phyloP scores from a whole-genome alignment of 2,113 vertebrate species.

The Callithrix jacchus region DNA sequence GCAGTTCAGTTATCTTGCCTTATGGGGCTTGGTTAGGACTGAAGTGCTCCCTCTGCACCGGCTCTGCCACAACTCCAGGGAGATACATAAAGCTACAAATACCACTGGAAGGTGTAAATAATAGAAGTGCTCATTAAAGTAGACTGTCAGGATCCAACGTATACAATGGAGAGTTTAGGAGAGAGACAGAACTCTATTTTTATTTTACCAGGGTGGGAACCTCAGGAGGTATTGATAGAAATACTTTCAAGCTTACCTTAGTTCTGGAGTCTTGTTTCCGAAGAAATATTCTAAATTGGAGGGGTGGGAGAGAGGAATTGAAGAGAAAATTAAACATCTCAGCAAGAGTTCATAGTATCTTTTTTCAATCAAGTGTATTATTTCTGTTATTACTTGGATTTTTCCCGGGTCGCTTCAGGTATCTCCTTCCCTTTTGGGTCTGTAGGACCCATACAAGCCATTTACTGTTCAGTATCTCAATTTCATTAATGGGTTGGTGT shows the following conservation, averaged over 20 bases:
- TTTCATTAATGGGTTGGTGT: background rate
- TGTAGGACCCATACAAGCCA: background rate
- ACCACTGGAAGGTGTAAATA: background rate
- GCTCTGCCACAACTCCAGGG: background rate
- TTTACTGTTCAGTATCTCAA: background rate
- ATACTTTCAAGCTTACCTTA: constrained; percentile 70
- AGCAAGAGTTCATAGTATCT: background rate
- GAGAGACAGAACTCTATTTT: background rate
- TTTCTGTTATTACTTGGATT: background rate
- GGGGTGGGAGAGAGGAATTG: background rate
- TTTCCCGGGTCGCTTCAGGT: background rate
- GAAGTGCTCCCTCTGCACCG: background rate
- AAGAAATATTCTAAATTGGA: constrained; percentile 67
- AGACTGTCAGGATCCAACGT: background rate
- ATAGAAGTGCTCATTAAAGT: no score
- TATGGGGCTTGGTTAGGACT: background rate
- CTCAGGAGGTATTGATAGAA: background rate
- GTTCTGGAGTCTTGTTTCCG: background rate
- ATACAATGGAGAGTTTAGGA: background rate
- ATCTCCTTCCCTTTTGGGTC: background rate
- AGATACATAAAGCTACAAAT: background rate
- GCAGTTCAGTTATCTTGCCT: background rate
- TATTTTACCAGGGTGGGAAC: background rate
- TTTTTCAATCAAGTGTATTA: background rate
- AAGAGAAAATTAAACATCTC: constrained; percentile 28